These are phyloP conservation scores for Axis porcinus DNA, from an alignment of 2,113 vertebrate species.

Conservation along the genomic window DNA sequence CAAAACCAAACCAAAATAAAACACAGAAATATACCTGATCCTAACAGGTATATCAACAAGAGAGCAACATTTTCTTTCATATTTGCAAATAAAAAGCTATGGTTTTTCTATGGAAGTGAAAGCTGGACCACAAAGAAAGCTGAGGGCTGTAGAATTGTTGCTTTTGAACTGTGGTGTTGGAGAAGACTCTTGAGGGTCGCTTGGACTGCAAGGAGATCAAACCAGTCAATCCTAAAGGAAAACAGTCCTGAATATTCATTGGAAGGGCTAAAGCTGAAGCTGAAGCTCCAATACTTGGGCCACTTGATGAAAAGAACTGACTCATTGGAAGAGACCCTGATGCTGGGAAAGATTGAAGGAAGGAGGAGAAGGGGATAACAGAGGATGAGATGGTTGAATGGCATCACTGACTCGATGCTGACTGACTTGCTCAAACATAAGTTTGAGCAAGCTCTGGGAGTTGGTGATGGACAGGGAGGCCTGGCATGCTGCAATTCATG, in stretches of 20 bases:
- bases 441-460: neutral
- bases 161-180: neutral
- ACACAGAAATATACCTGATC: neutral
- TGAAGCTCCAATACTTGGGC: neutral
- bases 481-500: neutral
- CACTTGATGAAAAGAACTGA: neutral
- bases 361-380: neutral
- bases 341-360: neutral
- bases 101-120: neutral
- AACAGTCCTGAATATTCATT: neutral
- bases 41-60: neutral
- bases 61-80: neutral
- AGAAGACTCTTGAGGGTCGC: neutral
- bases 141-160: neutral
- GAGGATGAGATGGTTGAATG: neutral
- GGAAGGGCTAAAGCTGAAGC: neutral
- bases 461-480: neutral
- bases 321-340: neutral
- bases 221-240: neutral
- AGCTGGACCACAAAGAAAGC: neutral
- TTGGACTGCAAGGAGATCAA: neutral
- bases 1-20: neutral
- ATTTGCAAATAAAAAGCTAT: neutral
- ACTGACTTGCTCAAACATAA: neutral
- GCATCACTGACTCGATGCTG: neutral